Base-by-base conservation (phyloP, 2,888 invertebrate species). In the Melanophora roralis region DNA sequence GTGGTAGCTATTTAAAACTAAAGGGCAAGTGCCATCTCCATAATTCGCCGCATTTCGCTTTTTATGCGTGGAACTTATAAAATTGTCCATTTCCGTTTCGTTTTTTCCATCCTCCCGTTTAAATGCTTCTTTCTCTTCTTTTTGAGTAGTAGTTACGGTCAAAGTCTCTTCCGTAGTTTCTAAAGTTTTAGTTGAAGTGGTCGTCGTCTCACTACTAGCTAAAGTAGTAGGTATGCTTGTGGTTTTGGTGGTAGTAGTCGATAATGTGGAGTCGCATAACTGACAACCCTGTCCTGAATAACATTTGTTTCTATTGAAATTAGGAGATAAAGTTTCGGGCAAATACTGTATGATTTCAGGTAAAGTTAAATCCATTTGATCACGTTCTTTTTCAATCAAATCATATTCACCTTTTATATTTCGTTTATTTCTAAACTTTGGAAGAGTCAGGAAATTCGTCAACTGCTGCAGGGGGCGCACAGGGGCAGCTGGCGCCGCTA, bases 401-500 rank as follows among this genome's bases (percentile, higher is more conserved):
- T 89, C 89, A 74, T 85, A 89, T 74, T 89, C 89, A 64, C 88
- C 89, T 78, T 89, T 89, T 12, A 89, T 89, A 69, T 89, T 89
- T 6, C 89, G 88, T 75, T 87, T 76, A 16, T 59, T 73, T 64
- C 80, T 62, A 0, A 68, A 53, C 19, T 16, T 34, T 1, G 49
- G 76, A 5, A 57, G 9, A 1, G n/a, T 23, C 16, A 80, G 16
- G 9, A 80, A 43, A 23, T 34, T 59, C 14, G 32, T 53, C 9
- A 80, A 64, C 0, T 68, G 16, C 11, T 47, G 45, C 11, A 81
- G 36, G 1, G 81, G 74, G 21, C 72, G 53, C n/a, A 53, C 23
- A 1, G 27, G 27, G 6, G 27, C 11, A n/a, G 36, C 14, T 32
- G 64, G 40, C 4, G 7, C 1, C 2, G 27, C 1, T 11, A 12